phyloP scores from a whole-genome alignment of 2,113 vertebrate species.

The Athene noctua region DNA sequence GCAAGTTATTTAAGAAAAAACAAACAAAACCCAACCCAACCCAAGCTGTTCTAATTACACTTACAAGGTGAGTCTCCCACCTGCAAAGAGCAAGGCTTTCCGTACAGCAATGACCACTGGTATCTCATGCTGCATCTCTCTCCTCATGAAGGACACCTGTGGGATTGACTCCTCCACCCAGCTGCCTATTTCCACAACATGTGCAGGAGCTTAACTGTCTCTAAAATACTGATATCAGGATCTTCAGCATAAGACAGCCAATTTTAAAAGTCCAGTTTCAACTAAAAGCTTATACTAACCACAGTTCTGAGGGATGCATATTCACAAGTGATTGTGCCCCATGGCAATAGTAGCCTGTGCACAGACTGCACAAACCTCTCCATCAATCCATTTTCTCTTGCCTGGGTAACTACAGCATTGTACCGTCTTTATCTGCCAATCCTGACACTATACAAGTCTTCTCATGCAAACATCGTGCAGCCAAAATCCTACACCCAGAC shows the following conservation, averaged over 20 bases:
- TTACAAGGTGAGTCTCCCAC: background rate
- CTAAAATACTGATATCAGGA: background rate
- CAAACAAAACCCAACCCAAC: fast-evolving
- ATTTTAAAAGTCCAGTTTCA: background rate
- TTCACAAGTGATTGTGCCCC: background rate
- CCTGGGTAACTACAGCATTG: background rate
- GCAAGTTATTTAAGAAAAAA: background rate
- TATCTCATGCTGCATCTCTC: background rate
- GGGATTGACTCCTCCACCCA: background rate
- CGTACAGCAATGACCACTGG: background rate
- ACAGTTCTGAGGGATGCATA: background rate
- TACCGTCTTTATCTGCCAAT: background rate
- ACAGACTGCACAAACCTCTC: background rate
- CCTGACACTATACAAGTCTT: background rate
- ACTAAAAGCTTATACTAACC: background rate
- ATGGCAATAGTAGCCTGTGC: background rate
- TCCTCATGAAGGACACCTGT: background rate
- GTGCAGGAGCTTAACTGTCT: background rate
- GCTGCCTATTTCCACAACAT: background rate
- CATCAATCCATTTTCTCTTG: background rate
- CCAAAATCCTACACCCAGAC: background rate
- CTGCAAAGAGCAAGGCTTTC: fast-evolving
- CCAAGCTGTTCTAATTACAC: background rate
- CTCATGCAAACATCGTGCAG: background rate
- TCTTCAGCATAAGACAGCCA: background rate